Conservation (phyloP, 2,797 vertebrate species). For the Coregonus sp. region DNA sequence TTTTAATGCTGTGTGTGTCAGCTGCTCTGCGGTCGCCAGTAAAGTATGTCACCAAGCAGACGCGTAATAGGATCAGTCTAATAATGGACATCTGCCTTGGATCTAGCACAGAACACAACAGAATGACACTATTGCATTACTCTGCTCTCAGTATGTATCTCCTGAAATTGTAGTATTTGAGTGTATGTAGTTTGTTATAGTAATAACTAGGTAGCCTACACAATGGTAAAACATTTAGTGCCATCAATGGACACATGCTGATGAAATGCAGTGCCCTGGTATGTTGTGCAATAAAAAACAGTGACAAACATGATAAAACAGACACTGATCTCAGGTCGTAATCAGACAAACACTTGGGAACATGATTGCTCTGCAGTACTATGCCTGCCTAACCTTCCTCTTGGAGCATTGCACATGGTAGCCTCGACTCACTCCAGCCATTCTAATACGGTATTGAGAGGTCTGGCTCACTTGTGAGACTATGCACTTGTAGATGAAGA, state of each 20-base stretch:
- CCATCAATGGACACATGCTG: not conserved
- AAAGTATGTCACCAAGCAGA: constrained; percentile 1
- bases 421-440: no score
- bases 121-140: not conserved
- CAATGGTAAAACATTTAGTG: not conserved
- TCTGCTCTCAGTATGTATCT: not conserved
- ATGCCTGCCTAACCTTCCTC: no score
- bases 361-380: not conserved
- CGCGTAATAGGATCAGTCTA: constrained; percentile 5
- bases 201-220: not conserved
- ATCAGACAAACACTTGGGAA: not conserved
- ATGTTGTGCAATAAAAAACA: not conserved
- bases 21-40: not conserved
- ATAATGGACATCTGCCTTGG: not conserved
- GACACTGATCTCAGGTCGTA: not conserved
- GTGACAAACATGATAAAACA: not conserved
- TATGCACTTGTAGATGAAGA: not conserved
- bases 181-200: not conserved
- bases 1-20: not conserved
- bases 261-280: not conserved
- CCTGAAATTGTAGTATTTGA: not conserved
- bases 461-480: not conserved
- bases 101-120: not conserved
- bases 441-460: no score
- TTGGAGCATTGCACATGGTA: no score